Evolutionary conservation across 2,113 vertebrate species (phyloP).

Genomic region (Chaetodon trifascialis): DNA sequence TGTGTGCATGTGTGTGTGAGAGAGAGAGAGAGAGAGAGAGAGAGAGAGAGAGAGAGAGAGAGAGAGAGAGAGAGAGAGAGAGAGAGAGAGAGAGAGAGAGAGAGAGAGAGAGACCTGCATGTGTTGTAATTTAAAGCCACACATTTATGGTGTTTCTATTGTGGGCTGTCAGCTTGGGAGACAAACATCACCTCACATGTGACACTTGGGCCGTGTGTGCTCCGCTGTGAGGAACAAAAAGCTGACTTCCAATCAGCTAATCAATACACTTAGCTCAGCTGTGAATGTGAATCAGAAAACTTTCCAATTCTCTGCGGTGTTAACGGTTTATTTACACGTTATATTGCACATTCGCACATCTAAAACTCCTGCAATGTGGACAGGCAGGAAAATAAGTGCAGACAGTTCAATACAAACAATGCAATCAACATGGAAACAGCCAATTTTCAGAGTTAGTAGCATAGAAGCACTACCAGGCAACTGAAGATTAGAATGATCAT

Average conservation of each 20-base stretch:
- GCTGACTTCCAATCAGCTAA: conserved; percentile 35
- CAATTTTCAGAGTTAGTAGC: conserved; percentile 47
- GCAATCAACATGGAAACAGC: conserved; percentile 49
- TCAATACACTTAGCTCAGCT: conserved; percentile 30
- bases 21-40: background rate
- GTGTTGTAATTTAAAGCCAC: conserved; percentile 39
- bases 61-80: background rate
- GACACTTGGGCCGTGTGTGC: background rate
- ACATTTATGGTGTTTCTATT: conserved; percentile 33
- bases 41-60: background rate
- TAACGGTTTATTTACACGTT: conserved; percentile 50
- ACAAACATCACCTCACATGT: conserved; percentile 13
- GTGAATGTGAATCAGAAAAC: conserved; percentile 39
- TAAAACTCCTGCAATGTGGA: conserved; percentile 15
- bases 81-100: background rate
- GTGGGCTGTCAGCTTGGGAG: background rate
- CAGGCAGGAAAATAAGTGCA: conserved; percentile 24
- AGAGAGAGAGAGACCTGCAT: background rate
- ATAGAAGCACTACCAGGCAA: conserved; percentile 36
- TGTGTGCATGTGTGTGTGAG: conserved; percentile 21
- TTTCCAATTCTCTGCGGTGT: conserved; percentile 9
- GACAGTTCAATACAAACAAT: conserved; percentile 39
- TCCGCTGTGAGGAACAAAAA: conserved; percentile 7
- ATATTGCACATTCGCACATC: conserved; percentile 27
- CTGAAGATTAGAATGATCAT: conserved; percentile 42